Conservation (phyloP, 2,888 invertebrate species). For the Clostera curtula region DNA sequence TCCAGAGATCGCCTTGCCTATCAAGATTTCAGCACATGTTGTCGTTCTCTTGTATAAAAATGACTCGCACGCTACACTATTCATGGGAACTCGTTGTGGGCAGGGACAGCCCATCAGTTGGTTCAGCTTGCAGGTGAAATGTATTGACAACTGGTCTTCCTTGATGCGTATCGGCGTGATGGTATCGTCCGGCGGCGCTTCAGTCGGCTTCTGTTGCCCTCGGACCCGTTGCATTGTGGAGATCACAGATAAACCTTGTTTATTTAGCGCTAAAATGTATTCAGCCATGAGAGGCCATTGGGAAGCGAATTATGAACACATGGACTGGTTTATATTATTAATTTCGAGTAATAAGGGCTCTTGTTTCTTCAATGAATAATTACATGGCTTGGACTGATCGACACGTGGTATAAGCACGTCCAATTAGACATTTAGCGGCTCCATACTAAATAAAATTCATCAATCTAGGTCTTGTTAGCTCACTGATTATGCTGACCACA, state of each 20-base stretch:
- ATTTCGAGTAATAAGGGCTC: slow-evolving; percentile 45
- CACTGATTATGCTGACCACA: slow-evolving; percentile 50
- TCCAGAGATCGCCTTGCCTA: no score
- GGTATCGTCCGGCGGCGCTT: slow-evolving; percentile 67
- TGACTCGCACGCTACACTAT: slow-evolving; percentile 60
- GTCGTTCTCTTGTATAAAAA: slow-evolving; percentile 62
- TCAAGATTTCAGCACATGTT: no score
- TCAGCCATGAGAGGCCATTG: slow-evolving; percentile 62
- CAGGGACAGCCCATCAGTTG: slow-evolving; percentile 58
- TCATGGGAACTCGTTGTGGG: slow-evolving; percentile 62
- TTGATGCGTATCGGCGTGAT: slow-evolving; percentile 72
- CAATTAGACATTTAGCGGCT: slow-evolving; percentile 25
- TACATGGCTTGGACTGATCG: slow-evolving; percentile 27
- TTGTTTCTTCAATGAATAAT: slow-evolving; percentile 45
- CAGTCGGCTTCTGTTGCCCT: slow-evolving; percentile 62
- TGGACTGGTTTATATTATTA: slow-evolving; percentile 57
- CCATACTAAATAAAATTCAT: slow-evolving; percentile 53
- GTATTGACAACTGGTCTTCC: slow-evolving; percentile 75
- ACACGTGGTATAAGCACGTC: slow-evolving; percentile 14
- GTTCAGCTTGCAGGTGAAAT: slow-evolving; percentile 62
- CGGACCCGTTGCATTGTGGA: slow-evolving; percentile 61
- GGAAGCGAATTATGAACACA: slow-evolving; percentile 59
- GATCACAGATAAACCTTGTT: slow-evolving; percentile 68
- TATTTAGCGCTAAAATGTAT: slow-evolving; percentile 70
- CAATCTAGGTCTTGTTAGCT: slow-evolving; percentile 50